Conservation (phyloP, 2,888 invertebrate species). For the Dynastes tityus region DNA sequence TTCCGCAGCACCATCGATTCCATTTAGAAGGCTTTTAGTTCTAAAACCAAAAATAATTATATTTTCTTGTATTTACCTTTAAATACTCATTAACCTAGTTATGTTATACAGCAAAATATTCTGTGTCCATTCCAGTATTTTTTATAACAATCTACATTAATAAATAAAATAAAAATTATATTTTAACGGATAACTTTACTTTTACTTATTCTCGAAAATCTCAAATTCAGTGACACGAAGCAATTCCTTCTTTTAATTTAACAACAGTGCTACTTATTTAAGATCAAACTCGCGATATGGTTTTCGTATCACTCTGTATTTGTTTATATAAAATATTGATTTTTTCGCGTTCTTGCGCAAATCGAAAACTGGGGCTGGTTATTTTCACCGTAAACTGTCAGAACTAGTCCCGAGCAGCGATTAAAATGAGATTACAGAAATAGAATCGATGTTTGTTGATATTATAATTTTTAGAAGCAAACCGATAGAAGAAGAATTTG, state of each 20-base stretch:
- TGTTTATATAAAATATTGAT: constrained; percentile 25
- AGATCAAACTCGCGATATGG: background rate
- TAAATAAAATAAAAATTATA: background rate
- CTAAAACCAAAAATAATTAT: background rate
- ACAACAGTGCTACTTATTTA: too few species aligned
- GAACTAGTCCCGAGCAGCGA: background rate
- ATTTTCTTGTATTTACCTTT: background rate
- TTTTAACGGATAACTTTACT: background rate
- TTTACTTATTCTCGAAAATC: background rate
- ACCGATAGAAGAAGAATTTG: too few species aligned
- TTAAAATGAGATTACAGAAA: background rate
- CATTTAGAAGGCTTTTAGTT: constrained; percentile 23
- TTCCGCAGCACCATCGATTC: background rate
- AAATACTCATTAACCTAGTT: background rate
- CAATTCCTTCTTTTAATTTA: background rate
- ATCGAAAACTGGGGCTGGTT: background rate
- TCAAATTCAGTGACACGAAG: background rate
- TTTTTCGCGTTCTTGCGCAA: constrained; percentile 38
- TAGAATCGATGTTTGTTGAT: background rate
- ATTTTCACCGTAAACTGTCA: constrained; percentile 10
- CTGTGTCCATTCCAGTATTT: too few species aligned
- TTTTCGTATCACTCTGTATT: background rate
- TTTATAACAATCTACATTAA: too few species aligned
- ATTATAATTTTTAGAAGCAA: too few species aligned
- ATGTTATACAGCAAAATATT: too few species aligned